Evolutionary conservation across 2,797 vertebrate species (phyloP), one percentile per base, ranked within the genome.

Genomic region (Cossypha dichroa): DNA sequence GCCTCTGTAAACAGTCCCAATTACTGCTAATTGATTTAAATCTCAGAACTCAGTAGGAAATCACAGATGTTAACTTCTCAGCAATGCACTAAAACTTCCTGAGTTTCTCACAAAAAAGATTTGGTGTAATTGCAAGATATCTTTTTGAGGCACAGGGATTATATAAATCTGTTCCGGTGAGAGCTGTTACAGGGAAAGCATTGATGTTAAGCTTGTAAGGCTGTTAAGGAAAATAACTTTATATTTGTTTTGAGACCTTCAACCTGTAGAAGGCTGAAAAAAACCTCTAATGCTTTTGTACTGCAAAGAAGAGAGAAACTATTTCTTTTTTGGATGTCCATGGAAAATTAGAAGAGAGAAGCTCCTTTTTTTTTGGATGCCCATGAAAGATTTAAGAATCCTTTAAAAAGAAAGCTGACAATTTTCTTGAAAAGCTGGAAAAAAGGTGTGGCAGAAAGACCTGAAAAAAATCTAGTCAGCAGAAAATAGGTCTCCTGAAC

Each of bases 1-100:
- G 23, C 40, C 41, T 38, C 88, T 94, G 59, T 78, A 94, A 95
- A 96, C 78, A 96, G 92, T 82, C 58, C 93, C 90, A 91, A 85
- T 97, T 96, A 96, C 93, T 64, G 69, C 91, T 97, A 97, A 97
- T 96, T 98, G 96, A 96, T 97, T 97, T 97, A 96, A 97, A 96
- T 85, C 93, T 95, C 93, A 91, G 87, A 95, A 94, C 96, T 98
- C 97, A 70, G 96, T 93, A 89, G 96, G 96, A 96, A 96, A 88
- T 72, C 95, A 89, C 94, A 96, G 94, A 96, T 97, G 90, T 96
- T 97, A 97, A 96, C 92, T 96, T 91, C 91, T 97, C 86, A 92
- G 51, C 33, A 81, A 97, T 85, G 96, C 88, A 92, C 62, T 96
- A 94, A 94, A 88, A 92, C 94, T 94, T 97, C 85, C 93, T 58